Conservation (phyloP, 2,797 vertebrate genomes). For the Tangara arthus region DNA sequence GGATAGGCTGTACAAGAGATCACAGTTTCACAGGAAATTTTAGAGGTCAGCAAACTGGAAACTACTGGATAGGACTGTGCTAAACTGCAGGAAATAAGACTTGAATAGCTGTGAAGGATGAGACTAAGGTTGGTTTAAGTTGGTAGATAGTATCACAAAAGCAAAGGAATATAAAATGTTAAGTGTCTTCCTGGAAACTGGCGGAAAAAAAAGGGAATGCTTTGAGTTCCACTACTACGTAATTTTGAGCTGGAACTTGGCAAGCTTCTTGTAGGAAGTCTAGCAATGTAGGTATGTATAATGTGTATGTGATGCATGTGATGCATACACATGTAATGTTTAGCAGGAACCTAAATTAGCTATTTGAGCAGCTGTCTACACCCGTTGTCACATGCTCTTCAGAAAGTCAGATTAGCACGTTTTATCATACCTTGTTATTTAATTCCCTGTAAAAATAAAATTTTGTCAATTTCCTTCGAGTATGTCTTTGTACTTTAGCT, state of each 20-base stretch:
- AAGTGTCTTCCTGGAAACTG: not conserved
- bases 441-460: not conserved
- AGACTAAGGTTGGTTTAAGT: not conserved
- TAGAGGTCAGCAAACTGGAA: not conserved
- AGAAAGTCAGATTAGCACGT: not conserved
- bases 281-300: not conserved
- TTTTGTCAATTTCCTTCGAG: not conserved
- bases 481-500: not conserved
- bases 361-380: not conserved
- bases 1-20: not conserved
- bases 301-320: not conserved
- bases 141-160: not conserved
- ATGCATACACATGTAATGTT: not conserved
- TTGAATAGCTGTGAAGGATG: not conserved
- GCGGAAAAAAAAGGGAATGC: not conserved
- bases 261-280: not conserved
- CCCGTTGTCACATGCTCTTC: fast-evolving
- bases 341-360: not conserved
- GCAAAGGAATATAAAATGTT: not conserved
- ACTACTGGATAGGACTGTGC: not conserved
- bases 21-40: not conserved
- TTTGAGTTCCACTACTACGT: not conserved
- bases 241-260: not conserved
- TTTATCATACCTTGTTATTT: not conserved
- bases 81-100: not conserved